These are phyloP conservation scores for Hycleus phaleratus DNA, from an alignment of 1,140 invertebrate species.

Conservation along the genomic window DNA sequence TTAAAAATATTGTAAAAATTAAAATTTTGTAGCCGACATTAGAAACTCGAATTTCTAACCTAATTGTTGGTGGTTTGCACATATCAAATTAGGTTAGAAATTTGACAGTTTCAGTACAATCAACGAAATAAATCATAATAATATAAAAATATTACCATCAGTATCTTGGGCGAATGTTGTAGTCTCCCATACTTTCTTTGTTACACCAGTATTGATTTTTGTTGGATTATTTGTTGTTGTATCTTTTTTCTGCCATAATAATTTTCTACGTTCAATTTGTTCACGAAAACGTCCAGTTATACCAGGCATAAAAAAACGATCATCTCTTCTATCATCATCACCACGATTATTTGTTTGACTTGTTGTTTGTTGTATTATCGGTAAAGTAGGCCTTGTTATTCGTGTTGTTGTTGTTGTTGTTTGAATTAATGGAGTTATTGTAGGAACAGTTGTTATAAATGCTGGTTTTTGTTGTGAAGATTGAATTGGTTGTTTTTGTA, in stretches of 20 bases:
- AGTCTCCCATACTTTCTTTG: constrained; percentile 67
- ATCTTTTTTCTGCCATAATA: constrained; percentile 75
- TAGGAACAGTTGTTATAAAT: no score
- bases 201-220: constrained; percentile 1
- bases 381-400: constrained; percentile 15
- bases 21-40: no score
- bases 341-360: background rate
- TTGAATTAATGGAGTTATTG: no score
- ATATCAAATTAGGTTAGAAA: no score
- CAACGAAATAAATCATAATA: background rate
- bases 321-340: constrained; percentile 8
- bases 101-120: background rate
- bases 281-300: constrained; percentile 79
- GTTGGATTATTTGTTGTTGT: constrained; percentile 26
- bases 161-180: constrained; percentile 80
- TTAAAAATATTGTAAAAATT: no score
- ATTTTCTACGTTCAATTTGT: constrained; percentile 75
- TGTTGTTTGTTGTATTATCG: constrained; percentile 11
- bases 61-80: no score
- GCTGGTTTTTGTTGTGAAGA: background rate
- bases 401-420: constrained; percentile 15
- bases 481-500: no score
- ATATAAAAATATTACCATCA: constrained; percentile 52
- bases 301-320: constrained; percentile 74
- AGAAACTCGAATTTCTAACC: no score